Conservation (phyloP, 2,888 invertebrate species). For the Cephus nigrinus region DNA sequence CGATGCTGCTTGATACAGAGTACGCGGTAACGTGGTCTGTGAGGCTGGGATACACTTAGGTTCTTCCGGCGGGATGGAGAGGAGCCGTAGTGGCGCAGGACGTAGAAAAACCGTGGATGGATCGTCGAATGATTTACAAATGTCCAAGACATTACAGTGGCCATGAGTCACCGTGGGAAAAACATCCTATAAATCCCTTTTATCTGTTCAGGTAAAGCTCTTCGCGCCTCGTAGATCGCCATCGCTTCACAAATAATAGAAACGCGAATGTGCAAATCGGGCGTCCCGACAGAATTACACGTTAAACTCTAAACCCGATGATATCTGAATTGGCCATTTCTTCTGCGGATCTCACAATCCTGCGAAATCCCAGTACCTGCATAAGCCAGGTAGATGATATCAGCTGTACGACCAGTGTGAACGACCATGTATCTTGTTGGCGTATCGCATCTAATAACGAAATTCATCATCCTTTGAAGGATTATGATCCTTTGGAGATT, state of each 20-base stretch:
- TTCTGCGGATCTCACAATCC: neutral
- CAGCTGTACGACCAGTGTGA: neutral
- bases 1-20: neutral
- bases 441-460: conserved; percentile 31
- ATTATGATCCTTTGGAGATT: conserved; percentile 53
- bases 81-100: neutral
- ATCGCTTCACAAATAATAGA: neutral
- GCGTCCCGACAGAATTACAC: neutral
- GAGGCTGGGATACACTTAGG: neutral
- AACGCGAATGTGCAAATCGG: neutral
- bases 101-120: neutral
- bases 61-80: neutral
- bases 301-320: neutral
- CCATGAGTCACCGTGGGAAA: neutral
- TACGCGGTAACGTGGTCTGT: neutral
- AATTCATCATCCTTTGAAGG: conserved; percentile 51
- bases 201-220: neutral
- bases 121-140: neutral
- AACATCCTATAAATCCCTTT: neutral
- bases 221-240: neutral
- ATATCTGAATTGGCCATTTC: neutral
- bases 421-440: neutral
- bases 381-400: neutral
- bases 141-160: neutral
- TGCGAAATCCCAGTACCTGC: neutral